A percentile compares a stretch with the other conserved stretches of the same genome.
These are phyloP conservation scores for Nycticryphes semicollaris DNA, from an alignment of 2,113 vertebrate species.

Conservation along the genomic window DNA sequence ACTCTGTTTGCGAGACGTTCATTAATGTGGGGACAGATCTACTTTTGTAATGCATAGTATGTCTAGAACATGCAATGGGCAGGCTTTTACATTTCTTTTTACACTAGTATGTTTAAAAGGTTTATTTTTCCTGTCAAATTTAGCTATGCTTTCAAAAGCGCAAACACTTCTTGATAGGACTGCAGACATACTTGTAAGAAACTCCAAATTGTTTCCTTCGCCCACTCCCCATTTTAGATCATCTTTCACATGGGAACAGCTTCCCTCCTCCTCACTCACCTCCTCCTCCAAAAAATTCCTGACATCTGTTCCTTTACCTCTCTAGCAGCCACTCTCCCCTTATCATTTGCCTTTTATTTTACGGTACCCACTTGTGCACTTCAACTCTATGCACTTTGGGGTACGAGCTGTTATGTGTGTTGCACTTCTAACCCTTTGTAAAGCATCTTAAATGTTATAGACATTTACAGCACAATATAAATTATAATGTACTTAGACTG, in stretches of 20 bases:
- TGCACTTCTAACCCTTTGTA: conserved; percentile 26
- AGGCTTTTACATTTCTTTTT: neutral
- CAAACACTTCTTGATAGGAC: conserved; percentile 46
- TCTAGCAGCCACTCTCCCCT: neutral
- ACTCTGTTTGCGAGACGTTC: neutral
- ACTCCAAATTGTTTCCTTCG: conserved; percentile 50
- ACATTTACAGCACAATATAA: conserved; percentile 46
- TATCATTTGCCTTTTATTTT: conserved; percentile 52
- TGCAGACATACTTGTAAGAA: conserved; percentile 51
- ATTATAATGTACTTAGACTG: conserved; percentile 55
- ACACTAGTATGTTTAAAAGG: neutral
- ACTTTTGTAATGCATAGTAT: neutral
- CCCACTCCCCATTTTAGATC: conserved; percentile 66
- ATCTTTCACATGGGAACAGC: conserved; percentile 64
- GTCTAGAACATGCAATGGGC: neutral
- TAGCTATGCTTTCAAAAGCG: conserved; percentile 32
- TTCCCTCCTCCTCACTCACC: conserved; percentile 62
- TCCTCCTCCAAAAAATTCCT: conserved; percentile 50
- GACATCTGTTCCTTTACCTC: conserved; percentile 62
- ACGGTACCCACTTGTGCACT: neutral
- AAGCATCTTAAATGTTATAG: conserved; percentile 7
- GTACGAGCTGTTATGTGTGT: neutral
- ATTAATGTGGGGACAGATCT: neutral
- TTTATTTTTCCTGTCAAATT: conserved; percentile 45
- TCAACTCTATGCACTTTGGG: neutral